phyloP scores from a whole-genome alignment of 2,888 invertebrate species.

The Prosapia bicincta region DNA sequence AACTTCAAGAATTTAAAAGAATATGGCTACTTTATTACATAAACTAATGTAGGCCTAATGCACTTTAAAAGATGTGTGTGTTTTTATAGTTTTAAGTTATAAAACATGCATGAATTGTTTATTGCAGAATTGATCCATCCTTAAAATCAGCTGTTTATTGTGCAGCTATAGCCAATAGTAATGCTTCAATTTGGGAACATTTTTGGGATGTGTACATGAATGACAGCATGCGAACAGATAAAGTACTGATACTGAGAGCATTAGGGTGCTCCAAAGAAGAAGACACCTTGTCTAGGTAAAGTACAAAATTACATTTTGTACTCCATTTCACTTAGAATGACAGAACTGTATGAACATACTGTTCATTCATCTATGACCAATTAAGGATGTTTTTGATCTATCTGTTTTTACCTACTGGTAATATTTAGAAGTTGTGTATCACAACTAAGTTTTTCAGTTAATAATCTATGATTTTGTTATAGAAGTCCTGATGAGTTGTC shows the following conservation, averaged over 20 bases:
- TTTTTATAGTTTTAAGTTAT: slow-evolving; percentile 3
- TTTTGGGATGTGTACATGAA: slow-evolving; percentile 71
- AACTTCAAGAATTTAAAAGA: background rate
- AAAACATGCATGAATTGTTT: no score
- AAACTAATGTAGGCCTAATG: background rate
- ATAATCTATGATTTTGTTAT: no score
- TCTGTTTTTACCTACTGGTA: no score
- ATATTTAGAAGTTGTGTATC: no score
- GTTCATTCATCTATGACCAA: no score
- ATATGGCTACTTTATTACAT: background rate
- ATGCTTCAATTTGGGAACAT: slow-evolving; percentile 82
- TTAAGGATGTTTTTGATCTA: no score
- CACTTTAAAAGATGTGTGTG: background rate
- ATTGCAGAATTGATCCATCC: slow-evolving; percentile 71
- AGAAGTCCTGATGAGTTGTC: no score
- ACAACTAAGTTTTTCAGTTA: no score
- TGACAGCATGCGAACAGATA: slow-evolving; percentile 64
- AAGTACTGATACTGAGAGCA: slow-evolving; percentile 67
- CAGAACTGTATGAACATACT: no score
- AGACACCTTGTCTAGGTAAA: slow-evolving; percentile 68
- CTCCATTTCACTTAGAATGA: no score
- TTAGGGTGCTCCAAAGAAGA: slow-evolving; percentile 77
- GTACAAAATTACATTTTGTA: no score
- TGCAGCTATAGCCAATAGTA: slow-evolving; percentile 75
- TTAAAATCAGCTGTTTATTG: slow-evolving; percentile 80